Base-by-base conservation (phyloP, 2,113 vertebrate genomes). In the Rhynchopsitta pachyrhyncha region DNA sequence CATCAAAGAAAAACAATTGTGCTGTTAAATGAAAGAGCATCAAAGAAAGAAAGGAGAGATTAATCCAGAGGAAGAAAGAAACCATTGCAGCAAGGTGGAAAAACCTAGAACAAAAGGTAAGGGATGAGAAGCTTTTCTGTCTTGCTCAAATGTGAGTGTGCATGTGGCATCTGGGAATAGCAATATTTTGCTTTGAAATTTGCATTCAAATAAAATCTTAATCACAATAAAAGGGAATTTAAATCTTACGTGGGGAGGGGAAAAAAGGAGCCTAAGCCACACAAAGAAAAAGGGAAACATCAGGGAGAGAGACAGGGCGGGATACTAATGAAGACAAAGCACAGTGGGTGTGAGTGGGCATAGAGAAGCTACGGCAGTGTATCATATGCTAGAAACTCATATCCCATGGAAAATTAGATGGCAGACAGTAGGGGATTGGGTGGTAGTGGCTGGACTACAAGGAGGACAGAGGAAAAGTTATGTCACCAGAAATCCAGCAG, bases 1-100 rank as follows among this genome's bases (percentile, higher is more conserved):
- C 47, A 96, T 92, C 82, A 97, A 93, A 95, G 76, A 77, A 92
- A 88, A 97, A 80, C 89, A 97, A 85, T 70, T 87, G 15, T 53
- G 17, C 16, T 90, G 67, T 71, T 94, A 92, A 95, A 91, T 55
- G 80, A 93, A 95, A 94, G 17, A 71, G 1, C 70, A 42, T 97
- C 42, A 95, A 95, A 97, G 62, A 78, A 79, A 37, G 71, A 96
- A 93, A 85, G 35, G 31, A 73, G 64, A 64, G 33, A 95, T 96
- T 97, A 95, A 96, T 86, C 75, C 31, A 11, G 44, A 75, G 73
- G 91, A 95, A 85, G 27, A 81, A 79, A 97, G 29, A 93, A 81
- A 67, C 28, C 60, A 68, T 88, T 47, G 50, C 37, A 91, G 20
- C 67, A 97, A 95, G 55, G 69, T 82, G 46, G 63, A 63, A 80